phyloP scores from a whole-genome alignment of 37 sponge, comb jelly and placozoan species.

The Halichondria panicea region DNA sequence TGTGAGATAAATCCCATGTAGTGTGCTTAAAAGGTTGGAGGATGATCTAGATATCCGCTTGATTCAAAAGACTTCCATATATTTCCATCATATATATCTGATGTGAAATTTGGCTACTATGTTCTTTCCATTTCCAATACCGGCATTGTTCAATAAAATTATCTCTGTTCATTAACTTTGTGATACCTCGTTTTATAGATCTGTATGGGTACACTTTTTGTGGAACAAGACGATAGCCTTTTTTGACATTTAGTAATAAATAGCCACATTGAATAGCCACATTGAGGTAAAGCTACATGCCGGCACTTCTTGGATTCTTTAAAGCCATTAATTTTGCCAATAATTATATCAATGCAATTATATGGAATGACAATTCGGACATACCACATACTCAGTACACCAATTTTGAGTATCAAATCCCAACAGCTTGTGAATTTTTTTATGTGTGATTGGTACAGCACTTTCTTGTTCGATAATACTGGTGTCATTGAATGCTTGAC shows the following conservation, averaged over 20 bases:
- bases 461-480: background rate
- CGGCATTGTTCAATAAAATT: too few relatives aligned
- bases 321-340: slow-evolving; percentile 18
- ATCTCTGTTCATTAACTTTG: too few relatives aligned
- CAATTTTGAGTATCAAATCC: background rate
- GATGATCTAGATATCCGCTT: too few relatives aligned
- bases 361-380: slow-evolving; percentile 49
- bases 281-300: slow-evolving; percentile 50
- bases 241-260: slow-evolving; percentile 6
- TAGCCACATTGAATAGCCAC: slow-evolving; percentile 33
- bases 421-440: background rate
- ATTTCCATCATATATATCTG: too few relatives aligned
- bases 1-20: too few relatives aligned
- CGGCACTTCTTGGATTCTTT: slow-evolving; percentile 22
- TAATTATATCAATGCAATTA: slow-evolving; percentile 32
- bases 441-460: background rate
- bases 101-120: too few relatives aligned
- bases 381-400: slow-evolving; percentile 47
- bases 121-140: too few relatives aligned
- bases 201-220: too few relatives aligned
- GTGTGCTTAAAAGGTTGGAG: too few relatives aligned
- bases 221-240: slow-evolving; percentile 22
- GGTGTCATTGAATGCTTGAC: background rate
- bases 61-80: too few relatives aligned
- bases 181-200: too few relatives aligned